Evolutionary conservation across 2,113 vertebrate species (phyloP).

Genomic region (Nannobrachium achirus): DNA sequence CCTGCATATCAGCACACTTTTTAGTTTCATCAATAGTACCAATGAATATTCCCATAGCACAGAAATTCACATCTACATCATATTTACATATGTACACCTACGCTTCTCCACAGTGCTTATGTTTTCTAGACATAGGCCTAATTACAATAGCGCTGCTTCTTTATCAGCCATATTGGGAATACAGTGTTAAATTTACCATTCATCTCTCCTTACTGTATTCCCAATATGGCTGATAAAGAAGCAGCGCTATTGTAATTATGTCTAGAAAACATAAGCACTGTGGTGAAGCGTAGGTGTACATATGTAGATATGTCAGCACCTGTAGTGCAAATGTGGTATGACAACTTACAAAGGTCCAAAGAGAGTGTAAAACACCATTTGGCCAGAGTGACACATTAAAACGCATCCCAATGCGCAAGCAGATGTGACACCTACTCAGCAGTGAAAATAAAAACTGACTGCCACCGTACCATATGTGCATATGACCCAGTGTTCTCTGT

Average conservation of each 20-base stretch:
- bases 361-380: neutral
- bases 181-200: too few relatives aligned
- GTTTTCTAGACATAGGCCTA: too few relatives aligned
- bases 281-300: neutral
- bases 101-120: too few relatives aligned
- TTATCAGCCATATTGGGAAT: too few relatives aligned
- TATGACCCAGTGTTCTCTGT: slow-evolving; percentile 33
- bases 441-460: slow-evolving; percentile 35
- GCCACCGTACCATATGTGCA: slow-evolving; percentile 28
- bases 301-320: neutral
- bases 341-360: slow-evolving; percentile 1
- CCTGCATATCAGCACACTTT: too few relatives aligned
- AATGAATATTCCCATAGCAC: too few relatives aligned
- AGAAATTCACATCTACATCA: too few relatives aligned
- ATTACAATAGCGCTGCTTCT: too few relatives aligned
- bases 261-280: neutral
- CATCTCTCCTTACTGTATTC: too few relatives aligned
- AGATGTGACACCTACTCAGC: slow-evolving; percentile 50
- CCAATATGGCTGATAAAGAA: neutral
- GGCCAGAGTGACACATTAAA: slow-evolving; percentile 23
- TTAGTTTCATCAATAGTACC: neutral
- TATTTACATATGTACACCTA: too few relatives aligned
- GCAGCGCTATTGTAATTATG: slow-evolving; percentile 7
- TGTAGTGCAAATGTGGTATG: neutral
- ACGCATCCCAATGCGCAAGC: slow-evolving; percentile 13